These are phyloP conservation scores for Drosophila kikkawai DNA, from an alignment of 1,140 invertebrate genomes.

Conservation along the genomic window DNA sequence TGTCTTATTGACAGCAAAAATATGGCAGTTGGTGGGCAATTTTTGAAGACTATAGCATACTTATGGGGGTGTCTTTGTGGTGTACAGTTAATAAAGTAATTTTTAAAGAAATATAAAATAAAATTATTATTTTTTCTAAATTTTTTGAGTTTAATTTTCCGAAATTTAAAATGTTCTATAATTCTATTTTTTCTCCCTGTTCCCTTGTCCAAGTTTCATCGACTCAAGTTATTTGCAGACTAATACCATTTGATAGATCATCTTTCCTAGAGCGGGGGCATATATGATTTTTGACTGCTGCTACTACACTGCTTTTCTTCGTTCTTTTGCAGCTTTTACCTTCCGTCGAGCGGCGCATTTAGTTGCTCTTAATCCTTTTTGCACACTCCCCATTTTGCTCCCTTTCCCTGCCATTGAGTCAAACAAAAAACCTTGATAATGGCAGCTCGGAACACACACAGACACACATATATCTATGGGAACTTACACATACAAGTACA, in stretches of 20 bases:
- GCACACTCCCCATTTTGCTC: slow-evolving; percentile 47
- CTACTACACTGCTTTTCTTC: slow-evolving; percentile 14
- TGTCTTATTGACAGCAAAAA: slow-evolving; percentile 36
- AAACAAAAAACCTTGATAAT: slow-evolving; percentile 79
- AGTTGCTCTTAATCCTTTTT: slow-evolving; percentile 74
- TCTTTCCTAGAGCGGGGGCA: slow-evolving; percentile 24
- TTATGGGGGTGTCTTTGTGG: neutral
- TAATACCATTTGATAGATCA: slow-evolving; percentile 53
- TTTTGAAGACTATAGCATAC: neutral
- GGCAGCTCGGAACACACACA: slow-evolving; percentile 50
- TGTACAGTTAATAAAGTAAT: neutral
- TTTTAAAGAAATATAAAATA: neutral
- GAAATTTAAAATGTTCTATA: too few species aligned
- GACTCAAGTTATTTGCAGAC: slow-evolving; percentile 21
- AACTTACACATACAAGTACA: slow-evolving; percentile 9
- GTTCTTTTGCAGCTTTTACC: slow-evolving; percentile 57
- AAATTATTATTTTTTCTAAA: neutral
- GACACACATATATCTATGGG: neutral
- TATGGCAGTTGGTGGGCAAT: slow-evolving; percentile 6
- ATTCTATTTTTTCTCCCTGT: neutral
- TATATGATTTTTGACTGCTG: slow-evolving; percentile 44
- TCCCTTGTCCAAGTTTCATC: slow-evolving; percentile 12
- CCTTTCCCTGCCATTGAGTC: slow-evolving; percentile 30
- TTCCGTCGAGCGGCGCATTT: slow-evolving; percentile 61
- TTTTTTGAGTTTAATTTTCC: neutral